A percentile compares a stretch with the other conserved stretches of the same genome.
Evolutionary conservation across 2,113 vertebrate species (phyloP).

Genomic region (Carassius gibelio): DNA sequence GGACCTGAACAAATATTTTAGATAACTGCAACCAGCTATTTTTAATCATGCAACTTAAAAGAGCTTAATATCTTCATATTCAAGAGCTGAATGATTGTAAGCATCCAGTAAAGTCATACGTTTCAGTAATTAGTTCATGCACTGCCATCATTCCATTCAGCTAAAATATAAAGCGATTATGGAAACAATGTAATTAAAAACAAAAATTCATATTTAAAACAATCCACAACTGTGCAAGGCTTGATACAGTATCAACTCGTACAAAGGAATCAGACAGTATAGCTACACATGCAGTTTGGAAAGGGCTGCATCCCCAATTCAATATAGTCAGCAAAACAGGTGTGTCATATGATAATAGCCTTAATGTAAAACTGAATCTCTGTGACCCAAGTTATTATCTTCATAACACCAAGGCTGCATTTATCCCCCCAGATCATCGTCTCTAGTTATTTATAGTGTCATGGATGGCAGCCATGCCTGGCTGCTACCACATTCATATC

Average conservation of each 20-base stretch:
- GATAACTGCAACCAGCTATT: background rate
- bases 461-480: slow-evolving; percentile 17
- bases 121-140: background rate
- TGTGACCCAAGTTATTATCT: slow-evolving; percentile 66
- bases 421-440: slow-evolving; percentile 35
- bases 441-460: slow-evolving; percentile 31
- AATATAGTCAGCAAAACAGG: slow-evolving; percentile 72
- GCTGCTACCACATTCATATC: slow-evolving; percentile 13
- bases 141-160: background rate
- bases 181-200: background rate
- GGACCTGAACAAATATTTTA: background rate
- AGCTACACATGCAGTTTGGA: background rate
- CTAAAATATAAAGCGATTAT: background rate
- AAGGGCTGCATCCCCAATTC: slow-evolving; percentile 56
- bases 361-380: slow-evolving; percentile 65
- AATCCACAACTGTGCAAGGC: background rate
- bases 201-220: slow-evolving; percentile 1
- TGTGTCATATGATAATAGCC: slow-evolving; percentile 72
- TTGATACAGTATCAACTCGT: background rate
- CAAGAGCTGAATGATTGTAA: background rate
- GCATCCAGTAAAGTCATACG: background rate
- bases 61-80: background rate
- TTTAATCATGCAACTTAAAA: background rate
- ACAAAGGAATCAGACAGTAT: background rate
- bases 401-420: slow-evolving; percentile 46